Evolutionary conservation across 37 sponge, comb jelly and placozoan species (phyloP), one percentile per base, ranked within the genome.

Genomic region (Tethya wilhelma): DNA sequence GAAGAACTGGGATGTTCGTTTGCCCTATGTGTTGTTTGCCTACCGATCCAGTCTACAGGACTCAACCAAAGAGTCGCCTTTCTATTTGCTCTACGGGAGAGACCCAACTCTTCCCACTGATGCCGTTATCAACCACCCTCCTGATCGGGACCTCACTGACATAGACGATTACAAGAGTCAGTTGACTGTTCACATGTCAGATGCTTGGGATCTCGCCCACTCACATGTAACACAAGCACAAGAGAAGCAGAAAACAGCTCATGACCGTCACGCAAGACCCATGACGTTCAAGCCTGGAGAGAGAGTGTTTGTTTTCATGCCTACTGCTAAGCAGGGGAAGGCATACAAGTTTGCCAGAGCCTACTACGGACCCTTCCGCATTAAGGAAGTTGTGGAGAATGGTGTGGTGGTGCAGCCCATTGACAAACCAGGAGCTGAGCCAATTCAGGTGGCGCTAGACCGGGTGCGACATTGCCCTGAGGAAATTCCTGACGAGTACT

Each of bases 11-110:
- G n/a, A n/a, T 58, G 19, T 4, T 2, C 44, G 31, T 6, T 56
- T 87, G 14, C 81, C 76, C 6, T 80, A 44, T 69, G 71, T 80
- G 36, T 43, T 81, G 0, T 84, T 81, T 67, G 82, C 88, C 1
- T 87, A 87, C 40, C 38, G 82, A 41, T 22, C 64, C 38, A 75
- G 77, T 41, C 26, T 31, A 2, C 88, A 87, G 26, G 29, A 70
- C 0, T 80, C 88, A 11, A 87, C 88, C 2, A 7, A 38, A 53
- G 77, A 80, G 36, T 88, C 83, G 4, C 83, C 89, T 12, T 81
- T 39, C 62, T 70, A n/a, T n/a, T 56, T 87, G 9, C 36, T 87
- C 1, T 74, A 87, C 49, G 88, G 88, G 3, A 37, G 89, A 62
- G 89, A 88, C 46, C 67, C 83, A 11, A 38, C 66, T 8, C 66